Base-by-base conservation (phyloP, 1,140 invertebrate genomes). In the Trypoxylus dichotomus region DNA sequence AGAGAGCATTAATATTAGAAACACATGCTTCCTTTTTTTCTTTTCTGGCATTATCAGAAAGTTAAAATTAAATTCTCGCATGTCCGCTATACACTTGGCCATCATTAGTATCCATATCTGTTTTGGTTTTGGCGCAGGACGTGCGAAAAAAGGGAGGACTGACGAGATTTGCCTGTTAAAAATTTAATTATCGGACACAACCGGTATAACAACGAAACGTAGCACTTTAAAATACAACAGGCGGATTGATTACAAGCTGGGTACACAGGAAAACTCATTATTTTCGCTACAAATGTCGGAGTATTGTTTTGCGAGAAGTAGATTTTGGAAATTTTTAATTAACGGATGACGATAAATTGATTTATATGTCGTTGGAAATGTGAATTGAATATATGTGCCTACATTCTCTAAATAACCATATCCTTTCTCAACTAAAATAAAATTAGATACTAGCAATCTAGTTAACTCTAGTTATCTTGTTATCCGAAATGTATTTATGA, bases 31-130 rank as follows among this genome's bases (percentile, higher is more conserved):
- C 1, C 60, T 29, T 29, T 68, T 68, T 68, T 24, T 29, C 60
- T 68, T 68, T 68, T 21, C 60, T 10, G 15, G 21, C 27, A 68
- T 68, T 68, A 68, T 68, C 60, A 29, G 60, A 24, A 68, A 68
- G 60, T 68, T 68, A 29, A 68, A 68, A 68, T 68, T 68, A 68
- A 68, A 68, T 68, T 68, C 27, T 24, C 60, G 60, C 13, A 13
- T 68, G 24, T 68, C 60, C 60, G 60, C 8, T 27, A 27, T 68
- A 68, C 27, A 68, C 60, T 24, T 68, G 21, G 60, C 27, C 21
- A 68, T 68, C 60, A 68, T 68, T 68, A 68, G 60, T 27, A 68
- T 68, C 60, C 60, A 29, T 68, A 68, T 68, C 60, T 68, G 60
- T 24, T 68, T 21, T 68, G 27, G 21, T 68, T 68, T 68, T 29